These are phyloP conservation scores for Phyto melanocephala DNA, from an alignment of 2,888 invertebrate species.

Conservation along the genomic window DNA sequence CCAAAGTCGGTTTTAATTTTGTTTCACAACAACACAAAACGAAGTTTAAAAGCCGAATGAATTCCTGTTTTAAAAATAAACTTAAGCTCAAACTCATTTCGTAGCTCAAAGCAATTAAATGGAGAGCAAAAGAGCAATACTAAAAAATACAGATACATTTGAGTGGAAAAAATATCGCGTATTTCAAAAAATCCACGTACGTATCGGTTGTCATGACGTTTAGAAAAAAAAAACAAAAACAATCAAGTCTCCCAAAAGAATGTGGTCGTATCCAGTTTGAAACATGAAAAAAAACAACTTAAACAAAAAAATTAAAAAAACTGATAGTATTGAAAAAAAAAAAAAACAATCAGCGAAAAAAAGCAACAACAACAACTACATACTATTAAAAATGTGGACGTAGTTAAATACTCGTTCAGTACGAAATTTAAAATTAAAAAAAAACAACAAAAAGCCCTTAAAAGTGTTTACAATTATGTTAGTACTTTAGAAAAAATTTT, in stretches of 20 bases:
- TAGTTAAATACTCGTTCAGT: constrained; percentile 40
- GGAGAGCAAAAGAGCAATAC: constrained; percentile 15
- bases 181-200: constrained; percentile 43
- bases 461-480: background rate
- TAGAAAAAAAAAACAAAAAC: constrained; percentile 15
- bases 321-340: constrained; percentile 29
- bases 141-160: background rate
- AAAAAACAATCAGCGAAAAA: constrained; percentile 50
- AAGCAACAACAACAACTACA: constrained; percentile 1
- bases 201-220: constrained; percentile 44
- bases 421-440: constrained; percentile 37
- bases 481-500: too few relatives aligned
- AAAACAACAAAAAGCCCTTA: background rate
- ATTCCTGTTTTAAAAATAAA: constrained; percentile 55
- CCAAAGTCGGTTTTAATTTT: constrained; percentile 39
- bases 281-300: constrained; percentile 31
- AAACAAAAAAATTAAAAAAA: background rate
- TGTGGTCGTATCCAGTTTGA: constrained; percentile 64
- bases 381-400: background rate
- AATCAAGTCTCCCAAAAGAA: constrained; percentile 62
- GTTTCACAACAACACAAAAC: constrained; percentile 46
- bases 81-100: constrained; percentile 33
- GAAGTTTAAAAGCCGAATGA: constrained; percentile 56
- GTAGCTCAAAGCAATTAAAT: constrained; percentile 20
- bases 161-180: constrained; percentile 46